Evolutionary conservation across 2,888 invertebrate genomes (phyloP).

Genomic region (Trachelus troglodyta): DNA sequence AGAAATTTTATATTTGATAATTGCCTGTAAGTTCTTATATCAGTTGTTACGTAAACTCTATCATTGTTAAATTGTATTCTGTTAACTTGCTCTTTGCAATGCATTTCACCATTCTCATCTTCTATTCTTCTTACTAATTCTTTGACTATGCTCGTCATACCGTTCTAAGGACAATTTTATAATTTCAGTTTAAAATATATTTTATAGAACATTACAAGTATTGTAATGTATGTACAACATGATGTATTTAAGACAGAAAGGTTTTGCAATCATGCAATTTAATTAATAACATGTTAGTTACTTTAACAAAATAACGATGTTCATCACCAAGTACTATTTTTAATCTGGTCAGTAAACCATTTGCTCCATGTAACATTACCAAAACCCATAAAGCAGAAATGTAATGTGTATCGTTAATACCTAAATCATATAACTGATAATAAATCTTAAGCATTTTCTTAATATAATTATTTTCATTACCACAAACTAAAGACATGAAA

Average conservation of each 20-base stretch:
- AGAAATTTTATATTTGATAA: not conserved
- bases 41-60: slow-evolving; percentile 38
- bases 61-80: slow-evolving; percentile 41
- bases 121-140: slow-evolving; percentile 31
- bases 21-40: slow-evolving; percentile 37
- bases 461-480: slow-evolving; percentile 21
- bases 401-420: slow-evolving; percentile 32
- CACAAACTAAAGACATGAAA: slow-evolving; percentile 43
- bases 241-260: not conserved
- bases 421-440: slow-evolving; percentile 18
- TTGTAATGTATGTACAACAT: too few species aligned
- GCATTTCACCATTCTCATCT: slow-evolving; percentile 29
- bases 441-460: slow-evolving; percentile 10
- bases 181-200: not conserved
- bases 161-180: slow-evolving; percentile 31
- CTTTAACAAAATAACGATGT: slow-evolving; percentile 43
- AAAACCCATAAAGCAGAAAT: slow-evolving; percentile 50
- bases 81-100: slow-evolving; percentile 31
- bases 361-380: slow-evolving; percentile 41
- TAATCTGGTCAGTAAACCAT: slow-evolving; percentile 44
- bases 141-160: slow-evolving; percentile 33
- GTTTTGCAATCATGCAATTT: not conserved
- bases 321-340: slow-evolving; percentile 36
- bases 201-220: slow-evolving; percentile 4
- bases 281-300: slow-evolving; percentile 16